phyloP scores from a whole-genome alignment of 2,888 invertebrate species.

The Gisinianus flammeolus region DNA sequence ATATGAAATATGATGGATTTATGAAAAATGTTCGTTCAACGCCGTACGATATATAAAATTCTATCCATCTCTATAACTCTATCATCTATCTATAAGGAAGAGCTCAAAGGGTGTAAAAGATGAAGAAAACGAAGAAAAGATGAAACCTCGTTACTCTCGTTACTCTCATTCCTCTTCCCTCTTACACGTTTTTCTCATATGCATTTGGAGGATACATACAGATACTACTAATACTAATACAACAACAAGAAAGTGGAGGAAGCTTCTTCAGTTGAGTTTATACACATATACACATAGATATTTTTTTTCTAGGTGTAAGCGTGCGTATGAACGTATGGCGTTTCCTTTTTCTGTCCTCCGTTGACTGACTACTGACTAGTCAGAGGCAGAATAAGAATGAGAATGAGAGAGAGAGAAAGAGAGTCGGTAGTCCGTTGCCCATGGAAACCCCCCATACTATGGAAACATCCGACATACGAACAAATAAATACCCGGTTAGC shows the following conservation, averaged over 20 bases:
- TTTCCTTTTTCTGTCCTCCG: neutral
- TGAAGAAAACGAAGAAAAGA: too few species aligned
- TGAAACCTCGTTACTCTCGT: too few species aligned
- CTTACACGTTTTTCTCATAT: too few species aligned
- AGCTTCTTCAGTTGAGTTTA: neutral
- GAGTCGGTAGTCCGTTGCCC: neutral
- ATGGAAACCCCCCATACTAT: slow-evolving; percentile 6
- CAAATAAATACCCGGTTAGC: too few species aligned
- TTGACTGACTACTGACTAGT: neutral
- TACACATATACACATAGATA: neutral
- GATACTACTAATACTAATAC: neutral
- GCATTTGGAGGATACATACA: too few species aligned
- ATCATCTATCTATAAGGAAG: too few species aligned
- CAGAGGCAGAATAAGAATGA: too few species aligned
- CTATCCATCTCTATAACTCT: too few species aligned
- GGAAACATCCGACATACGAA: too few species aligned
- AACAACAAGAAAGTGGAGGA: neutral
- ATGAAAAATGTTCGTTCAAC: neutral
- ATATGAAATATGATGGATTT: neutral
- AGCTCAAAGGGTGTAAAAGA: too few species aligned
- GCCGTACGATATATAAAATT: neutral
- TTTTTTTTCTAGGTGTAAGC: neutral
- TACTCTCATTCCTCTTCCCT: too few species aligned
- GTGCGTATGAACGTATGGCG: neutral
- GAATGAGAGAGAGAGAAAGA: neutral